phyloP scores from a whole-genome alignment of 2,797 vertebrate species.

The Myotis myotis region DNA sequence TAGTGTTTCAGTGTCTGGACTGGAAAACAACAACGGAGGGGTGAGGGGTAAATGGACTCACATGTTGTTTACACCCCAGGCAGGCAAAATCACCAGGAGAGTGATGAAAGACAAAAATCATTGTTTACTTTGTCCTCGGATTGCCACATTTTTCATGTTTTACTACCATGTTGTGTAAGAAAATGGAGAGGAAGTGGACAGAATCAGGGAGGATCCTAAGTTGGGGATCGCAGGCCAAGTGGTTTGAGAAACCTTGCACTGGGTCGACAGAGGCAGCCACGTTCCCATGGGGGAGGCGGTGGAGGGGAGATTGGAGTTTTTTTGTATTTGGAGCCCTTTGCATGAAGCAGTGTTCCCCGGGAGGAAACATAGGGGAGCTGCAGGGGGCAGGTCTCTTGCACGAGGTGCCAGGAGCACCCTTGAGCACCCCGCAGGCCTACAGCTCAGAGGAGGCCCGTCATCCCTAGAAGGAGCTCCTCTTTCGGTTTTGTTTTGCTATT shows the following conservation, averaged over 20 bases:
- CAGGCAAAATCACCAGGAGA: conserved; percentile 21
- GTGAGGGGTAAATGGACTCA: neutral
- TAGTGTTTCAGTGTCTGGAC: neutral
- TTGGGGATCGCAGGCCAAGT: neutral
- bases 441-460: neutral
- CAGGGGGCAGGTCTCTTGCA: neutral
- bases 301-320: neutral
- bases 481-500: conserved; percentile 54
- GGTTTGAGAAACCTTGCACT: neutral
- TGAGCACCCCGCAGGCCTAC: neutral
- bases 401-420: neutral
- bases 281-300: neutral
- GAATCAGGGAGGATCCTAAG: neutral
- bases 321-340: neutral
- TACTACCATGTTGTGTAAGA: conserved; percentile 64
- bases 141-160: conserved; percentile 52
- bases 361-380: neutral
- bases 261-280: neutral
- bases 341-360: neutral
- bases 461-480: conserved; percentile 42
- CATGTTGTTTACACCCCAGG: conserved; percentile 37
- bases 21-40: neutral
- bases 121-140: conserved; percentile 33
- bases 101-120: conserved; percentile 51
- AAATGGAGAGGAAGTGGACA: conserved; percentile 46